Percentiles rank a stretch among this genome's conserved stretches.
Evolutionary conservation across 2,797 vertebrate genomes (phyloP).

Genomic region (Myotis planiceps): DNA sequence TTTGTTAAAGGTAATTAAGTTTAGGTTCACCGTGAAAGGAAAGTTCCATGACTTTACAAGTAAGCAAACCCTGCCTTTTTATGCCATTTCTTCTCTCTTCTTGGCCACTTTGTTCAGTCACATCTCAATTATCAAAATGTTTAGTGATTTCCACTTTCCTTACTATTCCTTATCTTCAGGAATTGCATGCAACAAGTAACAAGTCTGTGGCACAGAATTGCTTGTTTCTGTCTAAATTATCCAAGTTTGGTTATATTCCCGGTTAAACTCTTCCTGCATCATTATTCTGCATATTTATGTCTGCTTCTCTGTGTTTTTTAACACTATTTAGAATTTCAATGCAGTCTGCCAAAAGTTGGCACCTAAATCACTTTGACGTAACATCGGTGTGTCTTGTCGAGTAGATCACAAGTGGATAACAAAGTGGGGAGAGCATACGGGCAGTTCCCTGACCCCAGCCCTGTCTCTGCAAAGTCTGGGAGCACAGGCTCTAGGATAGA

Average conservation of each 20-base stretch:
- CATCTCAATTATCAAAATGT: not conserved
- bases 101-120: not conserved
- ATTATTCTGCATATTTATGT: not conserved
- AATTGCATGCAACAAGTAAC: not conserved
- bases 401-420: not conserved
- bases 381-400: not conserved
- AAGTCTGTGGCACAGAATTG: not conserved
- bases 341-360: not conserved
- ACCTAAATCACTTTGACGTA: not conserved
- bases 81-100: not conserved
- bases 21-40: slow-evolving; percentile 5
- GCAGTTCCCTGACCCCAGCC: not conserved
- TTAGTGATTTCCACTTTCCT: not conserved
- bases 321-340: not conserved
- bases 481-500: not conserved
- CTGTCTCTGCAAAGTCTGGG: not conserved
- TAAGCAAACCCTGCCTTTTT: not conserved
- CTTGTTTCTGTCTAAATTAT: not conserved
- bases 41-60: not conserved
- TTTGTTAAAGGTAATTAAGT: not conserved
- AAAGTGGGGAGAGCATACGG: accelerated
- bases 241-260: not conserved
- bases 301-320: not conserved
- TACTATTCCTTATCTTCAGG: not conserved
- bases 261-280: not conserved